Percentiles rank a stretch among this genome's conserved stretches.
Conservation (phyloP, 2,888 invertebrate genomes). For the Apodemia mormo region DNA sequence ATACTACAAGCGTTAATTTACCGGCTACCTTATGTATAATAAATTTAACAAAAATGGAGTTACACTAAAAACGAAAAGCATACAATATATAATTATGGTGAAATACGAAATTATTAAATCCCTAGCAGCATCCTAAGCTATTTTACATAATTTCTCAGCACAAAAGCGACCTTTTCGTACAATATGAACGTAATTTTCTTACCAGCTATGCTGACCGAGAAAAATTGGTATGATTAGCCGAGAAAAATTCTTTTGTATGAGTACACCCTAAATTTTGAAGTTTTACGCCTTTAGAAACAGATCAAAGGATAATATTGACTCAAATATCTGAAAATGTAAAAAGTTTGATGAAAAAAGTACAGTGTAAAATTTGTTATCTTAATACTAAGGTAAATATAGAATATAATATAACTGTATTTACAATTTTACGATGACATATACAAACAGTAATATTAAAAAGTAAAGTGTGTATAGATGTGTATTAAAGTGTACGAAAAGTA, state of each 20-base stretch:
- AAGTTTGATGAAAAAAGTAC: no score
- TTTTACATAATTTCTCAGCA: conserved; percentile 2
- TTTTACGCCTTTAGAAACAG: background rate
- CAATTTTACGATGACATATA: no score
- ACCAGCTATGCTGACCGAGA: background rate
- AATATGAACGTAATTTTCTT: conserved; percentile 12
- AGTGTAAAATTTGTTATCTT: no score
- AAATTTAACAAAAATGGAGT: no score
- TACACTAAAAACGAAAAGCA: background rate
- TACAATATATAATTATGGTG: background rate
- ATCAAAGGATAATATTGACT: background rate
- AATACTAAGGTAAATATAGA: no score
- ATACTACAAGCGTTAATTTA: no score
- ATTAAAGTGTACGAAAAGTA: no score
- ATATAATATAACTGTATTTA: no score
- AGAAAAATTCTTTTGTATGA: background rate
- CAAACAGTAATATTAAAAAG: no score
- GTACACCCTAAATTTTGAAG: background rate
- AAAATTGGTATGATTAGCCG: background rate
- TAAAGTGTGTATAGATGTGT: no score
- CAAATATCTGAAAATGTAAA: no score
- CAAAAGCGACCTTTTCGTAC: background rate
- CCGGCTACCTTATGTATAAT: no score
- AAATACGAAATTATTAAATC: background rate
- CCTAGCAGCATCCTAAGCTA: background rate